These are phyloP conservation scores for Drosophila prosaltans DNA, from an alignment of 1,140 invertebrate species.

Conservation along the genomic window DNA sequence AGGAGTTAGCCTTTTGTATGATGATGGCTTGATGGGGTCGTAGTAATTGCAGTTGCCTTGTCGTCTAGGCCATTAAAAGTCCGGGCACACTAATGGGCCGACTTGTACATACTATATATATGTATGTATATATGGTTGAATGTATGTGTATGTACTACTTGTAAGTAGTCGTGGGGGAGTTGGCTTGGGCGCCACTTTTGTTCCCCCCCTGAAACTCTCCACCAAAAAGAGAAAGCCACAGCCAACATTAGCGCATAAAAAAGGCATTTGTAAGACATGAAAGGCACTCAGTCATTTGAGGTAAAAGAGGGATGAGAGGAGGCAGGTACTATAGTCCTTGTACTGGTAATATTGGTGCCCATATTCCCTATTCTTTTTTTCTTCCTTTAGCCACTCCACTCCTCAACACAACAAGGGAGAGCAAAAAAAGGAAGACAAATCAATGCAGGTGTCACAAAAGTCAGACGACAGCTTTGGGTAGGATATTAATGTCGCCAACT, in stretches of 20 bases:
- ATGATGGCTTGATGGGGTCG: slow-evolving; percentile 39
- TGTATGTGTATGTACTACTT: neutral
- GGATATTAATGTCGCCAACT: slow-evolving; percentile 80
- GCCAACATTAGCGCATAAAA: slow-evolving; percentile 75
- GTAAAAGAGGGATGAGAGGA: neutral
- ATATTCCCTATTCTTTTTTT: slow-evolving; percentile 4
- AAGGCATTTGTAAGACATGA: slow-evolving; percentile 79
- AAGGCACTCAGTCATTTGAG: slow-evolving; percentile 72
- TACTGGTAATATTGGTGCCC: slow-evolving; percentile 3
- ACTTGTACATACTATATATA: neutral
- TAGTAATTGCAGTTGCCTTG: slow-evolving; percentile 75
- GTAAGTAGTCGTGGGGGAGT: slow-evolving; percentile 30
- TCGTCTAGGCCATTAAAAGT: slow-evolving; percentile 75
- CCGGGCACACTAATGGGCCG: slow-evolving; percentile 39
- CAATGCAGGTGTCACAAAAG: slow-evolving; percentile 82
- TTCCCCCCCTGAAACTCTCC: neutral
- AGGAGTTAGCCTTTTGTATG: slow-evolving; percentile 43
- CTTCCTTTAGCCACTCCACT: slow-evolving; percentile 5
- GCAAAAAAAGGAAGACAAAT: slow-evolving; percentile 70
- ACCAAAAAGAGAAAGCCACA: slow-evolving; percentile 53
- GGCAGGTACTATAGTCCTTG: slow-evolving; percentile 14
- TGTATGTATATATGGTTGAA: no score
- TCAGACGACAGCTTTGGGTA: slow-evolving; percentile 74
- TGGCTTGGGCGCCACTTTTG: slow-evolving; percentile 15
- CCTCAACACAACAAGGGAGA: slow-evolving; percentile 12